Base-by-base conservation (phyloP, 2,888 invertebrate species). In the Napeogenes inachia region DNA sequence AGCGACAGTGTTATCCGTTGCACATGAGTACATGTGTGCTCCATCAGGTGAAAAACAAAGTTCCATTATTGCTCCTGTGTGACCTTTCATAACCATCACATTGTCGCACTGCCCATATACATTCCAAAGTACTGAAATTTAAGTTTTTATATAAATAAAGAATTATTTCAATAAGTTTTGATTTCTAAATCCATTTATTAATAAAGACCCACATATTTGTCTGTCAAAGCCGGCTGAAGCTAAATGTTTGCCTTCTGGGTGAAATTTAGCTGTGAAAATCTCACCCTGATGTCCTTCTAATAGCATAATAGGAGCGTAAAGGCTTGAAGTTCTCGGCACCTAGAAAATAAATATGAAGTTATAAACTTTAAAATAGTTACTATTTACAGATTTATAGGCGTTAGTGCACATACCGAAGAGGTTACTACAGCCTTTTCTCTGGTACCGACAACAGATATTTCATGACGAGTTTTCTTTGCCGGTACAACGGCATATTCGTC, bases 101-200 rank as follows among this genome's bases (percentile, higher is more conserved):
- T 99, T 99, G 77, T 99, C 98, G 85, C 99, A 99, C 80, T 99
- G 98, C 0, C 98, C 99, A 77, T 98, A 98, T 0, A 98, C 98
- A 81, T 95, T 97, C 99, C 99, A 99, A 68, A 99, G 87, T 83
- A 94, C 96, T 96, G 80, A 61, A 91, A 90, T 50, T 30, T 30
- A 12, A 50, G n/a, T 30, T 21, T 50, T 13, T 50, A 42, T 6
- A 42, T 42, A 30, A 30, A 30, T 50, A n/a, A 4, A 21, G 3
- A 30, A 2, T 30, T 10, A 59, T 33, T 32, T 13, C 21, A 21
- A 21, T 21, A 21, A 21, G 21, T 21, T 21, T 21, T 21, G 21
- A 21, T 21, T 21, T 21, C 21, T 21, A 21, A 21, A 21, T 21
- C 21, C 21, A 21, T 21, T 21, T 13, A 47, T 42, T 54, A 54